A percentile compares a stretch with the other conserved stretches of the same genome.
phyloP scores from a whole-genome alignment of 2,113 vertebrate genomes.

The Phainopepla nitens region DNA sequence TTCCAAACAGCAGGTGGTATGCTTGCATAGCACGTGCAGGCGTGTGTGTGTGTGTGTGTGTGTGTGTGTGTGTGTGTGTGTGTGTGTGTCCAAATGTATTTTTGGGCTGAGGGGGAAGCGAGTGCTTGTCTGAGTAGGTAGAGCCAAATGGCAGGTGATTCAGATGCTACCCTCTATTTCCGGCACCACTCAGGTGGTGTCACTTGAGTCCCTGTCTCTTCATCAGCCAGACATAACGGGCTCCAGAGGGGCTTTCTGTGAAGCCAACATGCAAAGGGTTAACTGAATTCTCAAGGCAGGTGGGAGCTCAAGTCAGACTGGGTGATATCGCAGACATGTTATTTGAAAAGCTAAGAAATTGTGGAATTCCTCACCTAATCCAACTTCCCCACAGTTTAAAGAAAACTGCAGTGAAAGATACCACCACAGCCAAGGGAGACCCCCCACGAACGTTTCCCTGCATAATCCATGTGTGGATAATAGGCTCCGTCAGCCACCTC shows the following conservation, averaged over 20 bases:
- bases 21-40: not conserved
- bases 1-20: constrained; percentile 1
- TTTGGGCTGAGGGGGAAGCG: constrained; percentile 41
- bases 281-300: constrained; percentile 48
- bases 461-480: not conserved
- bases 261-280: constrained; percentile 17
- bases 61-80: not conserved
- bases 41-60: not conserved
- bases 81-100: constrained; percentile 22
- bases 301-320: constrained; percentile 11
- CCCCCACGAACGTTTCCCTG: not conserved
- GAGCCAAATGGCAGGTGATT: constrained; percentile 53
- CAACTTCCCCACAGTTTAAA: constrained; percentile 70
- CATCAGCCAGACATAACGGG: not conserved
- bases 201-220: not conserved
- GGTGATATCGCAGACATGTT: constrained; percentile 58
- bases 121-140: constrained; percentile 34
- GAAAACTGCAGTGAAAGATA: constrained; percentile 53
- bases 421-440: not conserved
- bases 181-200: not conserved
- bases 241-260: not conserved
- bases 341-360: constrained; percentile 69
- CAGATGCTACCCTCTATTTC: constrained; percentile 28
- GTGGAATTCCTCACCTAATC: constrained; percentile 72
- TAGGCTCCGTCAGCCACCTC: not conserved